Evolutionary conservation across 2,797 vertebrate genomes (phyloP), one percentile per base, ranked within the genome.

Genomic region (Sarcoramphus papa): DNA sequence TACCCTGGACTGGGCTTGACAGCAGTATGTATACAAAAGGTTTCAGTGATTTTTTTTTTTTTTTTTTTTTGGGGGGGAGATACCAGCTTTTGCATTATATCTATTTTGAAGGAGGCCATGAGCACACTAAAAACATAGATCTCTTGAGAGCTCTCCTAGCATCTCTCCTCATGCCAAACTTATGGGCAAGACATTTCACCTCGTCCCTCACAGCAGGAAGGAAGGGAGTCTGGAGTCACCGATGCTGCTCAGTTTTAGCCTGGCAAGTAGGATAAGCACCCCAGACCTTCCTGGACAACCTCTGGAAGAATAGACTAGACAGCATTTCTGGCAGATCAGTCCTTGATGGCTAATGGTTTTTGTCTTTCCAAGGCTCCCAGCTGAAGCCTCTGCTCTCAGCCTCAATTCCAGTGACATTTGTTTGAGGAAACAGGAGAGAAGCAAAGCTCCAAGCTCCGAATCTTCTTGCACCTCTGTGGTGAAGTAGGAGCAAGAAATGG

Each of bases 21-120:
- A 88, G 70, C 54, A 69, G 6, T 21, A 14, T 0, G 0, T 33
- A 23, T 31, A 47, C 25, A 37, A 54, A 88, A 86, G 0, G 6
- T 56, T 88, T 80, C 47, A 69, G 35, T 91, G 30, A 14, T 59
- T 88, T 62, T 41, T 37, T 37, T 37, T 37, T 37, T 37, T 37
- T 37, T 37, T 37, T 37, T 37, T 37, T 7, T 7, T 7, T 7
- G 35, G 37, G 15, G 19, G 8, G 9, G 43, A 77, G 40, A 67
- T 47, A 63, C 10, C 14, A 45, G 48, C 31, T 64, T 94, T 88
- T 92, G 20, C 10, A 24, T 50, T 80, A 65, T 83, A 16, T 31
- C 33, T 74, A 0, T 69, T 91, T 60, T 76, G 30, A 76, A 88
- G 47, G 27, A 65, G 47, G 21, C 21, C 24, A 41, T 12, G 18